phyloP scores from a whole-genome alignment of 2,113 vertebrate genomes.

The Elachura formosa region DNA sequence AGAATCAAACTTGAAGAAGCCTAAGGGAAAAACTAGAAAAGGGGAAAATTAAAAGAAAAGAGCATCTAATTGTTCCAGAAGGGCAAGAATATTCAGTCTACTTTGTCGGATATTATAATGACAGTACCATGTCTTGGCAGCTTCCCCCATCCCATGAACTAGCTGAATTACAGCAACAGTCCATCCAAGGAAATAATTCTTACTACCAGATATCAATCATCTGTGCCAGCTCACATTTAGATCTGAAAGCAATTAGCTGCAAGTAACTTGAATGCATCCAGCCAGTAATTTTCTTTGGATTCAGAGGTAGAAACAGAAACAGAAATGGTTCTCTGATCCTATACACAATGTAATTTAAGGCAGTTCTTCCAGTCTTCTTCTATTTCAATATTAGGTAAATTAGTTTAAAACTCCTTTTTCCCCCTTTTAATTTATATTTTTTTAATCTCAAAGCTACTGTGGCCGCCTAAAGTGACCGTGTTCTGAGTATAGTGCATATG shows the following conservation, averaged over 20 bases:
- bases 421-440: not conserved
- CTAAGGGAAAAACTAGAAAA: not conserved
- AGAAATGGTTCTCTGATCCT: not conserved
- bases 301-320: not conserved
- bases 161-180: not conserved
- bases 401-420: not conserved
- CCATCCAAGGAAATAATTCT: not conserved
- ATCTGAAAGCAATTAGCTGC: slow-evolving; percentile 34
- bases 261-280: slow-evolving; percentile 33
- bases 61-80: not conserved
- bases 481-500: not conserved
- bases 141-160: not conserved
- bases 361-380: not conserved
- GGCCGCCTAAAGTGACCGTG: not conserved
- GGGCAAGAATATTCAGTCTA: not conserved
- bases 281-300: slow-evolving; percentile 26
- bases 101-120: not conserved
- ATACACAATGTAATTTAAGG: not conserved
- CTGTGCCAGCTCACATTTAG: slow-evolving; percentile 12
- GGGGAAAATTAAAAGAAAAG: fast-evolving
- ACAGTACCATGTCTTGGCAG: not conserved
- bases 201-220: not conserved
- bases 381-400: not conserved
- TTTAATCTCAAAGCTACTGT: not conserved
- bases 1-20: not conserved